These are phyloP conservation scores for Rhinoraja longicauda DNA, from an alignment of 2,797 vertebrate genomes.

Conservation along the genomic window DNA sequence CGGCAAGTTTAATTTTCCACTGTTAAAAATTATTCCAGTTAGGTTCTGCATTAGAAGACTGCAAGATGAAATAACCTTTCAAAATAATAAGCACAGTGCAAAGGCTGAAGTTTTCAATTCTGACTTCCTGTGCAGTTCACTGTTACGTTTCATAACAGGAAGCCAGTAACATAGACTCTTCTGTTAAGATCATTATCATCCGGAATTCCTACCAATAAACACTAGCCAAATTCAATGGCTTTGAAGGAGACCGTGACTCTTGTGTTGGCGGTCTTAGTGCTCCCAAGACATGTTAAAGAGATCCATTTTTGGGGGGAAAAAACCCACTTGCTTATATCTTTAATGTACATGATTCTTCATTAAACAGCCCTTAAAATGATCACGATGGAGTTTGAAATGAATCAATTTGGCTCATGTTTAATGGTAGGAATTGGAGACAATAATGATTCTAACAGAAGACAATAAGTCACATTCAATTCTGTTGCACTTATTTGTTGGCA, in stretches of 20 bases:
- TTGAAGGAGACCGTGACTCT: background rate
- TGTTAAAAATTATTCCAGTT: background rate
- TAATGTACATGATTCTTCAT: background rate
- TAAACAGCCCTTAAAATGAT: background rate
- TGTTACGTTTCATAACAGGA: conserved; percentile 12
- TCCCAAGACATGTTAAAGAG: background rate
- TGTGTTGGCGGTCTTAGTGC: background rate
- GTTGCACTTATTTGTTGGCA: background rate
- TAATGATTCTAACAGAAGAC: background rate
- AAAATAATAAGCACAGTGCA: background rate
- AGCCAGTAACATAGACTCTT: background rate
- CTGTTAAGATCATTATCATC: conserved; percentile 6
- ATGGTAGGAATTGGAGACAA: background rate
- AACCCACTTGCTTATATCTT: background rate
- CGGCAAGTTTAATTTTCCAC: background rate
- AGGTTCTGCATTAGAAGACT: background rate
- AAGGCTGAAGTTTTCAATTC: background rate
- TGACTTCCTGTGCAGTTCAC: conserved; percentile 16
- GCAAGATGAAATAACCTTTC: conserved; percentile 2
- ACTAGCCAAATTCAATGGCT: background rate
- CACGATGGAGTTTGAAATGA: background rate
- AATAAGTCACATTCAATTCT: background rate
- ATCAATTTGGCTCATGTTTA: background rate
- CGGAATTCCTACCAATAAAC: background rate
- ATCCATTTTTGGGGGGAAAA: background rate